These are phyloP conservation scores for Daubentonia madagascariensis DNA, from an alignment of 2,113 vertebrate species.

Conservation along the genomic window DNA sequence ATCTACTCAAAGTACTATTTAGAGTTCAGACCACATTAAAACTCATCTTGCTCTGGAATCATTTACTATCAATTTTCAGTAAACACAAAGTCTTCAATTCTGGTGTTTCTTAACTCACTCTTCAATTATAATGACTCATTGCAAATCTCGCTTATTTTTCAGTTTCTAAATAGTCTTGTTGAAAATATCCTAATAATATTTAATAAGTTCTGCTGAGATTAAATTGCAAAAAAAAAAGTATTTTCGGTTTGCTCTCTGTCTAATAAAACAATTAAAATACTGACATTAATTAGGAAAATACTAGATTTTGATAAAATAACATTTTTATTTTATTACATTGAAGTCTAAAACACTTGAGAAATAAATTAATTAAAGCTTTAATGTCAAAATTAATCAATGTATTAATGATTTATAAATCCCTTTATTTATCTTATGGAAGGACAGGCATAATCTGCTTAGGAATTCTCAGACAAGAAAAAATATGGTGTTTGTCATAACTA, in stretches of 20 bases:
- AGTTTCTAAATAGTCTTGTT: background rate
- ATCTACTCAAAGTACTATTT: background rate
- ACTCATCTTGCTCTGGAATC: background rate
- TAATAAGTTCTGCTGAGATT: background rate
- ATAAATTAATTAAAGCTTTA: background rate
- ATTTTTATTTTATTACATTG: background rate
- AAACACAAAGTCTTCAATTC: background rate
- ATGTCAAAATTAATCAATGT: background rate
- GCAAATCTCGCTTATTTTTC: background rate
- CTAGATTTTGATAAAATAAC: background rate
- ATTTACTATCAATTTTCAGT: background rate
- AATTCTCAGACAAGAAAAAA: background rate
- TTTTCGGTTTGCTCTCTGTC: background rate
- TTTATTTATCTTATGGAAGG: too few relatives aligned
- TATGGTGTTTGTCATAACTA: background rate
- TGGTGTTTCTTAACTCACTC: background rate
- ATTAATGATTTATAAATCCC: background rate
- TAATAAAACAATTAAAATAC: background rate
- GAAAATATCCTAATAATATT: background rate
- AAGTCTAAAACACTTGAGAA: background rate
- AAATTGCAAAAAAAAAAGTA: background rate
- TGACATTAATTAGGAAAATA: background rate
- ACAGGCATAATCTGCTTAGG: too few relatives aligned
- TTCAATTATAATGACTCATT: background rate
- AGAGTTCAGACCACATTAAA: background rate